These are phyloP conservation scores for Gnathonemus longibarbis DNA, from an alignment of 2,113 vertebrate genomes.

Conservation along the genomic window DNA sequence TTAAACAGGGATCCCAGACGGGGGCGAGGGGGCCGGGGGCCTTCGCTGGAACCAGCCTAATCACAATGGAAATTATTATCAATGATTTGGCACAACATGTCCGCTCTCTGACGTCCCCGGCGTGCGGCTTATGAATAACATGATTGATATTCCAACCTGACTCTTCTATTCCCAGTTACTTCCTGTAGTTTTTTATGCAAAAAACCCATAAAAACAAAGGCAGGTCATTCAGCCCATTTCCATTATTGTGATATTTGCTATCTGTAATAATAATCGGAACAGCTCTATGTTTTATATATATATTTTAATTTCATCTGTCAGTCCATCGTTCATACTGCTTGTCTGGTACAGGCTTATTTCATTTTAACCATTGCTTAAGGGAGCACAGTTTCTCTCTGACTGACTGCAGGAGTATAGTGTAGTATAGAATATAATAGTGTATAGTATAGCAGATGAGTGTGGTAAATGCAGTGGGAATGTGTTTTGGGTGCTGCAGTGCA, in stretches of 20 bases:
- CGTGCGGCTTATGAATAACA: slow-evolving; percentile 37
- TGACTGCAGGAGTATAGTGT: background rate
- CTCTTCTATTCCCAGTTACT: background rate
- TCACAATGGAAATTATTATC: slow-evolving; percentile 43
- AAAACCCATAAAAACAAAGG: background rate
- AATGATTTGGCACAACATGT: slow-evolving; percentile 28
- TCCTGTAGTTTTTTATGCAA: background rate
- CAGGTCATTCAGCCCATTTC: background rate
- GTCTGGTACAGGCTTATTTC: background rate
- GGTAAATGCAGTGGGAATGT: background rate
- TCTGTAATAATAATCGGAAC: background rate
- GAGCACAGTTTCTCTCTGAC: background rate
- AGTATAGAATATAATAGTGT: background rate
- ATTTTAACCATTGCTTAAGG: background rate
- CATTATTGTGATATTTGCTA: background rate
- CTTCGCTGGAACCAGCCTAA: slow-evolving; percentile 28
- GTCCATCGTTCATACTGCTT: background rate
- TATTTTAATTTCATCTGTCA: background rate
- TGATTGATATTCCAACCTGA: slow-evolving; percentile 33
- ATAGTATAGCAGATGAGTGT: background rate
- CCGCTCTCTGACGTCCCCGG: slow-evolving; percentile 13
- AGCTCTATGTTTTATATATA: background rate
- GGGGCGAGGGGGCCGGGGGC: background rate
- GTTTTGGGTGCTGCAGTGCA: background rate
- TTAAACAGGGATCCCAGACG: slow-evolving; percentile 37